Base-by-base conservation (phyloP, 2,113 vertebrate species). In the Anhinga anhinga region DNA sequence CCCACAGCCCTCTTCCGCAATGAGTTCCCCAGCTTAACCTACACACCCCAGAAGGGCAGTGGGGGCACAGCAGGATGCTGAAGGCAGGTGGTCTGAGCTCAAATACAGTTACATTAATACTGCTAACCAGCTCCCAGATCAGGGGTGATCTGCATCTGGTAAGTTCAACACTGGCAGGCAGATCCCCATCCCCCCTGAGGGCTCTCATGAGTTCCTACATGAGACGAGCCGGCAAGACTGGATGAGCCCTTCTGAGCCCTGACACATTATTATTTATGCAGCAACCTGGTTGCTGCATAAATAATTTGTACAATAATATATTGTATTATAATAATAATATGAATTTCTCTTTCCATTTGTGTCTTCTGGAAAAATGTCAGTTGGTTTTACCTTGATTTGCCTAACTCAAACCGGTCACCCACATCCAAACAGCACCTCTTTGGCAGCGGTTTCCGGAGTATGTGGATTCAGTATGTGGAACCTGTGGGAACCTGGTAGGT, bases 201-300 rank as follows among this genome's bases (percentile, higher is more conserved):
- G 27, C 7, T 55, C 47, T 50, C 61, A 5, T 29, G 47, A 18
- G n/a, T 23, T 80, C 66, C 73, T 13, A 36, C 23, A 8, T 11
- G 32, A 70, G 32, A 69, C 23, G 36, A 74, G 14, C 19, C 1
- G 4, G 52, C 0, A 44, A 65, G 45, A 15, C 29, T 0, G 0
- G 42, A 58, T 0, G 1, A 89, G 20, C 9, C 29, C 30, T 55
- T 34, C 66, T 40, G 65, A 74, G 34, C 23, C 56, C 47, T 4
- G 10, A 20, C 25, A 30, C 6, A 12, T 56, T 47, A 25, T 26
- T 61, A n/a, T 52, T 83, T 80, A 55, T 49, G 27, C 30, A 82
- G 30, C 52, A 55, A 26, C 20, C 17, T 50, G 27, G 10, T 5
- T n/a, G n/a, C n/a, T n/a, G n/a, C n/a, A n/a, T n/a, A n/a, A n/a